Conservation (phyloP, 1,140 invertebrate genomes). For the Ectropis grisescens region DNA sequence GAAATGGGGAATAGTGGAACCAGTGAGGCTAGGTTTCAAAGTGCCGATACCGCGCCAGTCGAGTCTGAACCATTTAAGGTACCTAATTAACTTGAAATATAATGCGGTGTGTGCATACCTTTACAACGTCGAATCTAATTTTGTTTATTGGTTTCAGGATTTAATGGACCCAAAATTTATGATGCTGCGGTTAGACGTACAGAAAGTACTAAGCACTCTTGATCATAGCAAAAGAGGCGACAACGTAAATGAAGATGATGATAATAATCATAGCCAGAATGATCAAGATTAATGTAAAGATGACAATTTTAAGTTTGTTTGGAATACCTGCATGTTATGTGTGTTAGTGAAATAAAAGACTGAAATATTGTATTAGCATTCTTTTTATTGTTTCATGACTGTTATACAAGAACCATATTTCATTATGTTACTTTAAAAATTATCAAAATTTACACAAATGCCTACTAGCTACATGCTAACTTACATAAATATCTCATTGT, state of each 20-base stretch:
- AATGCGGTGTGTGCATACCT: background rate
- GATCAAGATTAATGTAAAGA: constrained; percentile 2
- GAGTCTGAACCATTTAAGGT: constrained; percentile 32
- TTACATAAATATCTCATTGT: constrained; percentile 51
- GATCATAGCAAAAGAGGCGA: constrained; percentile 29
- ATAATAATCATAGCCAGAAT: constrained; percentile 12
- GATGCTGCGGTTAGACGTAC: constrained; percentile 57
- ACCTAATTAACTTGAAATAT: background rate
- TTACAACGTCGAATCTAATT: background rate
- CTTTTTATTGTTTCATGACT: constrained; percentile 35
- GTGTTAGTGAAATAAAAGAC: constrained; percentile 49
- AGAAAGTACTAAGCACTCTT: constrained; percentile 50
- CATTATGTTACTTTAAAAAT: constrained; percentile 30
- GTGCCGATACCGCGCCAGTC: constrained; percentile 11
- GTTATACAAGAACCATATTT: constrained; percentile 27
- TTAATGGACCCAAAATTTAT: constrained; percentile 61
- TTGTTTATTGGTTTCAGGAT: constrained; percentile 31
- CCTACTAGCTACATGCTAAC: constrained; percentile 30
- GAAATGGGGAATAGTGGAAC: constrained; percentile 6
- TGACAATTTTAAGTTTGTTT: too few relatives aligned
- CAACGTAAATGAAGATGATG: constrained; percentile 15
- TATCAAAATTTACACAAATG: constrained; percentile 63
- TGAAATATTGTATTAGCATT: constrained; percentile 37
- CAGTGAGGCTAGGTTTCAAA: constrained; percentile 4
- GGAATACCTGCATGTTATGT: too few relatives aligned